Conservation (phyloP, 2,113 vertebrate species). For the Ciconia boyciana region DNA sequence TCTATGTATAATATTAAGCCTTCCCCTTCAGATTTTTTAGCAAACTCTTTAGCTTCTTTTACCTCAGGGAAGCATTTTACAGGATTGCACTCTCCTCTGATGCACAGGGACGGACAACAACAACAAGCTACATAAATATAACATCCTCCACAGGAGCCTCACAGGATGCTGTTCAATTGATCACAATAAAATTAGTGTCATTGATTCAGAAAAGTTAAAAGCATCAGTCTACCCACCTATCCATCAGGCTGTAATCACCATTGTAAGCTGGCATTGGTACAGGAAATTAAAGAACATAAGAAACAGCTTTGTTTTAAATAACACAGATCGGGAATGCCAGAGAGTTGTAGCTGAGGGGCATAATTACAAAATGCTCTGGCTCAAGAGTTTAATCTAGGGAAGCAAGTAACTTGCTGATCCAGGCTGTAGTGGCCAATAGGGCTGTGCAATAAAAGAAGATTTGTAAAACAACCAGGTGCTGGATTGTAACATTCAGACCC, state of each 20-base stretch:
- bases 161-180: conserved; percentile 47
- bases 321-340: conserved; percentile 16
- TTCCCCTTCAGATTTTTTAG: neutral
- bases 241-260: conserved; percentile 49
- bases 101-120: neutral
- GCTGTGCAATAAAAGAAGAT: neutral
- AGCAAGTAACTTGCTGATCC: conserved; percentile 49
- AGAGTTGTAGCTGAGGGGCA: neutral
- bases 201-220: conserved; percentile 66
- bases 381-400: conserved; percentile 25
- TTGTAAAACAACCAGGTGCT: neutral
- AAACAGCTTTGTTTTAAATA: conserved; percentile 49
- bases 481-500: neutral
- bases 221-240: conserved; percentile 43
- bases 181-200: conserved; percentile 62
- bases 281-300: conserved; percentile 56
- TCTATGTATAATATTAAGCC: neutral
- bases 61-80: neutral
- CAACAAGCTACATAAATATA: conserved; percentile 13
- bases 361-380: conserved; percentile 37
- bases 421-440: neutral
- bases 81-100: conserved; percentile 1
- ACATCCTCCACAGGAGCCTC: conserved; percentile 32
- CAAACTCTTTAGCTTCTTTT: neutral
- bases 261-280: neutral